These are phyloP conservation scores for Drosophila rufa DNA, from an alignment of 1,140 invertebrate genomes.

Conservation along the genomic window DNA sequence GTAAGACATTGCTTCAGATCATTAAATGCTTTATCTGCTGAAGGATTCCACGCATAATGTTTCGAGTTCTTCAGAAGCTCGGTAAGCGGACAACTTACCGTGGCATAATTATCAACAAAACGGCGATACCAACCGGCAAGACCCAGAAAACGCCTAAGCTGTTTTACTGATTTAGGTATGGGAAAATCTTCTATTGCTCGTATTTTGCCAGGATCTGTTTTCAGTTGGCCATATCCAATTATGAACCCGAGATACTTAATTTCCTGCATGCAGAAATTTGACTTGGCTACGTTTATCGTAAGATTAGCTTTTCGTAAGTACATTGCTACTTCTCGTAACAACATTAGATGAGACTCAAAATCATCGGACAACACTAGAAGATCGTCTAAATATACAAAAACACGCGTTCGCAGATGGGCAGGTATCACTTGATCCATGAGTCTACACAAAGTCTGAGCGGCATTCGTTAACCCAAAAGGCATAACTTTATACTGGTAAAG, in stretches of 20 bases:
- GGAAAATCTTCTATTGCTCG: constrained; percentile 43
- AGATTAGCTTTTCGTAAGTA: not conserved
- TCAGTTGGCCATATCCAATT: constrained; percentile 23
- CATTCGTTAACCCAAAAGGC: constrained; percentile 23
- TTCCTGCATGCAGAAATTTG: constrained; percentile 40
- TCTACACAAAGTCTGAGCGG: constrained; percentile 61
- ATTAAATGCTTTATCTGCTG: no score
- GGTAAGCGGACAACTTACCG: constrained; percentile 14
- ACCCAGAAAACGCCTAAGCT: constrained; percentile 85
- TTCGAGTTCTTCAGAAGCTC: constrained; percentile 29
- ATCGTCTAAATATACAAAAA: constrained; percentile 86
- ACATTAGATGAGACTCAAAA: constrained; percentile 75
- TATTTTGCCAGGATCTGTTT: constrained; percentile 49
- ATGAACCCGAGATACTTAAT: constrained; percentile 47
- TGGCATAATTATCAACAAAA: constrained; percentile 77
- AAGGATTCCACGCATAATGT: not conserved
- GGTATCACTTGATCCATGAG: constrained; percentile 74
- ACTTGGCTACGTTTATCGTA: constrained; percentile 7
- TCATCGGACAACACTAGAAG: constrained; percentile 73
- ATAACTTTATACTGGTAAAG: constrained; percentile 25
- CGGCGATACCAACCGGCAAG: constrained; percentile 83
- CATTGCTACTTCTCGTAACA: no score
- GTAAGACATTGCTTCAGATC: no score
- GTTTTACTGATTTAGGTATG: constrained; percentile 35
- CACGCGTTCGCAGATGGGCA: constrained; percentile 50